phyloP scores from a whole-genome alignment of 1,140 invertebrate species.

The Macrobrachium nipponense region DNA sequence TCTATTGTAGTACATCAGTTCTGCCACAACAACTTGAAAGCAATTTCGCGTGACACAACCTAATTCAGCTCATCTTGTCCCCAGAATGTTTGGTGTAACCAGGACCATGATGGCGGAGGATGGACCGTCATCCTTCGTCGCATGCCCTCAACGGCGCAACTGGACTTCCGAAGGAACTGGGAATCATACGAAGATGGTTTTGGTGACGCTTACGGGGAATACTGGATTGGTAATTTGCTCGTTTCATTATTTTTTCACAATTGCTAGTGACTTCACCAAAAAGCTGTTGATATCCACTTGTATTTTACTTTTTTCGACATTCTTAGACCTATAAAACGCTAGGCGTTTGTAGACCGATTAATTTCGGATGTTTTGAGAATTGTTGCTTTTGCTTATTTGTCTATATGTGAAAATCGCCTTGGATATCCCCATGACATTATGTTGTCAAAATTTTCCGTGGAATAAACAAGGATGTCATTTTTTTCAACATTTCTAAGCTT shows the following conservation, averaged over 20 bases:
- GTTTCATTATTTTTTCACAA: not conserved
- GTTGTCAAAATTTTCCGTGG: too few species aligned
- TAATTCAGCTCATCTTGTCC: not conserved
- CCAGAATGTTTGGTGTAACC: conserved; percentile 53
- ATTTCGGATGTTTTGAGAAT: too few species aligned
- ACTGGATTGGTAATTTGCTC: conserved; percentile 58
- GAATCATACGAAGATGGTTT: conserved; percentile 44
- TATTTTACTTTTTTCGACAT: not conserved
- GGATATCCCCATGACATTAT: too few species aligned
- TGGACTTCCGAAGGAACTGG: conserved; percentile 58
- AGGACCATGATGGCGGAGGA: conserved; percentile 45
- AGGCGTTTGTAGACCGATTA: too few species aligned
- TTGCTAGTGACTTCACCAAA: not conserved
- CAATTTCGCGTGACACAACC: too few species aligned
- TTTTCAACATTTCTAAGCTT: too few species aligned
- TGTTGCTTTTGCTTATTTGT: too few species aligned
- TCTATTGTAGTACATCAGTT: too few species aligned
- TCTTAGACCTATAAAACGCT: too few species aligned
- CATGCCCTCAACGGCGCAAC: conserved; percentile 23
- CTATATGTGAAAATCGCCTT: too few species aligned
- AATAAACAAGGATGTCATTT: too few species aligned
- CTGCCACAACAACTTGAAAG: too few species aligned
- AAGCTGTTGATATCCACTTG: not conserved
- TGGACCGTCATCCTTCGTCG: conserved; percentile 60
- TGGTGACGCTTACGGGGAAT: conserved; percentile 47